Base-by-base conservation (phyloP, 1,140 invertebrate species). In the Antheraea mylitta region DNA sequence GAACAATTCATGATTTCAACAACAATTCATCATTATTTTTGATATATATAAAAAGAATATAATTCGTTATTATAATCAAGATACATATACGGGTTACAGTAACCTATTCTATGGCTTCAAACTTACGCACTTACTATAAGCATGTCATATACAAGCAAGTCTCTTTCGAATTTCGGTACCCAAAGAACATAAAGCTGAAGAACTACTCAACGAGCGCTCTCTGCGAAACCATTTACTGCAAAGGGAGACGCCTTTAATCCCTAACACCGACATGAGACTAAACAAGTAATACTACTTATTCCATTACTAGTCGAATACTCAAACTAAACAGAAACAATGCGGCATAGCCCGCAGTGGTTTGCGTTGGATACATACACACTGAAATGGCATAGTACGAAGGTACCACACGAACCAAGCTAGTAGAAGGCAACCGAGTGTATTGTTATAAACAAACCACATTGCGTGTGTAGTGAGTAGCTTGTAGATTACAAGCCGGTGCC, bases 401-500 rank as follows among this genome's bases (percentile, higher is more conserved):
- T 61, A 61, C 60, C 19, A 22, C 60, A 9, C 13, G 60, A 22
- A 61, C 18, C 18, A 22, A 22, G 36, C 10, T 1, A 61, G 11
- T n/a, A 61, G 8, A 22, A 36, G 36, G 60, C 60, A 30, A 61
- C 60, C 4, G 19, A 22, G 60, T 22, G 45, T 53, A 73, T 80
- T 80, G 78, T 78, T 77, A 78, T 70, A 73, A 74, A 76, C 72
- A 71, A 70, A 76, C 67, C 71, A 72, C 76, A 80, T 80, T 77
- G 75, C 75, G 72, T 38, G 78, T 61, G 61, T 45, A 63, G 66
- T 74, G 59, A 73, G 75, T 65, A 61, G 48, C 68, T 68, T 63
- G 19, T 18, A 36, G 60, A 45, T 59, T 62, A 69, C 61, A n/a
- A 48, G 38, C 37, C 36, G 36, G 48, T 63, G 61, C 36, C 64